Evolutionary conservation across 2,888 invertebrate species (phyloP), one percentile per base, ranked within the genome.

Genomic region (Lucinisca nassula): DNA sequence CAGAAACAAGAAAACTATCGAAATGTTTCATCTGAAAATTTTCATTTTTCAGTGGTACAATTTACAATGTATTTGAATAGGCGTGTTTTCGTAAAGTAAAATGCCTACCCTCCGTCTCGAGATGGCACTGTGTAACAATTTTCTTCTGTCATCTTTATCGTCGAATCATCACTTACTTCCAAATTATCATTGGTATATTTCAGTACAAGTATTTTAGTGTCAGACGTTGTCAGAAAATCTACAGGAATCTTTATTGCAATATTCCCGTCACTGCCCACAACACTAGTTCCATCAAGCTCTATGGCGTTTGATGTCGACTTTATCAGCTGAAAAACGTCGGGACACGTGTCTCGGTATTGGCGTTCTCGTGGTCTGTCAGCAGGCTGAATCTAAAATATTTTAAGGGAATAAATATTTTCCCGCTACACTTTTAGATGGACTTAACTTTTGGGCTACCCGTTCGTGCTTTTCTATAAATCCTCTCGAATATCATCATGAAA

Each of bases 231-330:
- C 0, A 90, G 79, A 14, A 84, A 83, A 8, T 84, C 79, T 37
- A 88, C 86, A 12, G 90, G 90, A 35, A 90, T 90, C 55, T 87
- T 88, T 30, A 90, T 85, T 14, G 90, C 77, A 21, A 90, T 85
- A n/a, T 85, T 88, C 8, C 83, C 79, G 17, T 88, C 90, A 1
- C 49, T 17, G 10, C 72, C 78, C 3, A 81, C 12, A 21, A 55
- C 4, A n/a, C 72, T 85, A 1, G 81, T 73, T 17, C 90, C 90
- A 24, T 88, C 87, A n/a, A 90, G 51, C 61, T 90, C 90, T 58
- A 90, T 76, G 45, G 90, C 90, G 45, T 80, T 49, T 14, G 90
- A 90, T 2, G 90, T 85, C 3, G 90, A 84, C 45, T 82, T 84
- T 2, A 89, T 89, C 38, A 82, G 78, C 38, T 84, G 81, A 55